Evolutionary conservation across 2,797 vertebrate genomes (phyloP).

Genomic region (Gouania willdenowi): DNA sequence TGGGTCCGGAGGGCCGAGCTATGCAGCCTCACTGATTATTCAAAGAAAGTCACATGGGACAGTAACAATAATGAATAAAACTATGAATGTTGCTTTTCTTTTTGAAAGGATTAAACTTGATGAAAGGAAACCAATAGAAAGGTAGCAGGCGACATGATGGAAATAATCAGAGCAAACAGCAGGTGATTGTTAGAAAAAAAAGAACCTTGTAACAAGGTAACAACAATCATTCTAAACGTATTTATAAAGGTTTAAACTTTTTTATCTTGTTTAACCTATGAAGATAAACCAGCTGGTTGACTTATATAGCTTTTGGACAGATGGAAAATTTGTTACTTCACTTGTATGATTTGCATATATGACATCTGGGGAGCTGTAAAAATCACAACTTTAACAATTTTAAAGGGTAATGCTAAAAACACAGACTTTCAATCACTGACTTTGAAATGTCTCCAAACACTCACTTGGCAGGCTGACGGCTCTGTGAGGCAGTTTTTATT

Average conservation of each 20-base stretch:
- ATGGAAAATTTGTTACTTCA: conserved; percentile 14
- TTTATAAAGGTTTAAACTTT: too few species aligned
- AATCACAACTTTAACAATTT: conserved; percentile 2
- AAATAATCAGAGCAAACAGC: too few species aligned
- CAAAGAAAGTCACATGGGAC: too few species aligned
- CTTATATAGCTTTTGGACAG: conserved; percentile 13
- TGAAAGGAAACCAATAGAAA: too few species aligned
- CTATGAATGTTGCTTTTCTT: too few species aligned
- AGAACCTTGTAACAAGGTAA: too few species aligned
- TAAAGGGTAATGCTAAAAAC: conserved; percentile 14
- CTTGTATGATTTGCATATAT: conserved; percentile 15
- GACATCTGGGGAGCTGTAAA: background rate
- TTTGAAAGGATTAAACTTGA: too few species aligned
- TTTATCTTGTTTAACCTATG: too few species aligned
- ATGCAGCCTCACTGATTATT: conserved; percentile 2
- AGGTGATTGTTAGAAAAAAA: too few species aligned
- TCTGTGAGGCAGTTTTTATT: conserved; percentile 16
- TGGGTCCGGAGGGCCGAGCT: conserved; percentile 7
- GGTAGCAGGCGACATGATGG: too few species aligned
- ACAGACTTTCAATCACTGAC: conserved; percentile 12
- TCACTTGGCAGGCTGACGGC: conserved; percentile 27
- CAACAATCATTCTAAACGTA: too few species aligned
- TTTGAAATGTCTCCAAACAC: conserved; percentile 23
- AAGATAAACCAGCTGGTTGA: conserved; percentile 27
- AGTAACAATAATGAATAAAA: too few species aligned